Conservation (phyloP, 37 sponge, comb jelly and placozoan genomes). For the Ianthella basta region DNA sequence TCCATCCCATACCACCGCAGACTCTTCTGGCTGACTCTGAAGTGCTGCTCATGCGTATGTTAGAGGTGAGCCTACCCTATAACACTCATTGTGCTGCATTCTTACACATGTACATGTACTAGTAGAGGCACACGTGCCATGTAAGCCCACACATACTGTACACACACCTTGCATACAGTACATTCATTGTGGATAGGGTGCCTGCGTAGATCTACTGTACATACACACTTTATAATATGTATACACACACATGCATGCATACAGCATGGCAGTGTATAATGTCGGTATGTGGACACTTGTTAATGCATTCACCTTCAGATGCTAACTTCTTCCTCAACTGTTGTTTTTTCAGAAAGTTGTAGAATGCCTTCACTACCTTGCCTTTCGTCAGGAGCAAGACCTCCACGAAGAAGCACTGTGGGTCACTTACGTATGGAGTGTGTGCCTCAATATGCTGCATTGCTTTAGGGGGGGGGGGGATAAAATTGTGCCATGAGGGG, state of each 20-base stretch:
- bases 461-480: too few species aligned
- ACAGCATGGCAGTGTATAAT: too few species aligned
- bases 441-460: too few species aligned
- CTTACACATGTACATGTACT: neutral
- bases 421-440: neutral
- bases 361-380: conserved; percentile 42
- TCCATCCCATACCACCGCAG: neutral
- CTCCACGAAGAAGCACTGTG: conserved; percentile 37
- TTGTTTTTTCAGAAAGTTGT: conserved; percentile 55
- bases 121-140: too few species aligned
- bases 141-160: too few species aligned
- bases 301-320: neutral
- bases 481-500: too few species aligned
- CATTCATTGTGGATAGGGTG: too few species aligned
- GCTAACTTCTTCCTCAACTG: neutral
- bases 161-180: too few species aligned
- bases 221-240: too few species aligned
- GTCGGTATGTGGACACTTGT: neutral
- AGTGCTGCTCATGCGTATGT: neutral
- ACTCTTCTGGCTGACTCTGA: neutral
- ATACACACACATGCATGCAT: too few species aligned
- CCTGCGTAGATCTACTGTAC: too few species aligned
- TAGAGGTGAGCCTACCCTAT: conserved; percentile 23
- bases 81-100: too few species aligned
- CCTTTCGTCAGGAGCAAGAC: conserved; percentile 56